These are phyloP conservation scores for Cylas formicarius DNA, from an alignment of 1,140 invertebrate species.

Conservation along the genomic window DNA sequence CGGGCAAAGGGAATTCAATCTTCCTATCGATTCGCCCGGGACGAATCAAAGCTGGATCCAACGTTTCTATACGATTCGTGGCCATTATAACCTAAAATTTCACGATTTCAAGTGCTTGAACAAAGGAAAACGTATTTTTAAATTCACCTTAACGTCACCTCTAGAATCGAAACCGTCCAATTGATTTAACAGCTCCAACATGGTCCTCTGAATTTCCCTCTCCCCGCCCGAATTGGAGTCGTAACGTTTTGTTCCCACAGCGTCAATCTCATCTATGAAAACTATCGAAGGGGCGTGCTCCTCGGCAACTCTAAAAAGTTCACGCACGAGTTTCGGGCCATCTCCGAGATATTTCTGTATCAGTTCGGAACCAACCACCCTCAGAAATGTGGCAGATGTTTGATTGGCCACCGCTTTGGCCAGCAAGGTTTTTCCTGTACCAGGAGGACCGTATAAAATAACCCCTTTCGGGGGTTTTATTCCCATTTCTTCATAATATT, in stretches of 20 bases:
- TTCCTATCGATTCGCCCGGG: constrained; percentile 98
- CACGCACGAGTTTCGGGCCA: constrained; percentile 96
- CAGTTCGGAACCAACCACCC: constrained; percentile 97
- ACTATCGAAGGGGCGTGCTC: constrained; percentile 99
- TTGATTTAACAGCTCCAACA: constrained; percentile 98
- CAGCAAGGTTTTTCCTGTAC: constrained; percentile 95
- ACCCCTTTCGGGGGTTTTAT: constrained; percentile 99
- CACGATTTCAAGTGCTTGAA: constrained; percentile 6
- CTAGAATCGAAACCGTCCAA: constrained; percentile 97
- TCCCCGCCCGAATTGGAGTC: constrained; percentile 99
- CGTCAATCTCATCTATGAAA: constrained; percentile 99
- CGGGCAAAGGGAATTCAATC: constrained; percentile 98
- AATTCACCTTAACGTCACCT: constrained; percentile 82
- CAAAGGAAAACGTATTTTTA: constrained; percentile 1
- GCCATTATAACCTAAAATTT: constrained; percentile 90
- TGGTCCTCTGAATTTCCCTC: constrained; percentile 98
- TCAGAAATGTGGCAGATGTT: constrained; percentile 96
- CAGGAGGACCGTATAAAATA: constrained; percentile 96
- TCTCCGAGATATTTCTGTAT: constrained; percentile 99
- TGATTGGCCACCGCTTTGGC: constrained; percentile 99
- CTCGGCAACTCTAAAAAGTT: constrained; percentile 96
- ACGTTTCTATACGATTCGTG: constrained; percentile 97
- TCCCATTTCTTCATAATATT: constrained; percentile 99
- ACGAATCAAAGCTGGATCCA: constrained; percentile 97
- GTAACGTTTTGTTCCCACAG: constrained; percentile 98